Conservation (phyloP, 1,140 invertebrate genomes). For the Hylyphantes graminicola region DNA sequence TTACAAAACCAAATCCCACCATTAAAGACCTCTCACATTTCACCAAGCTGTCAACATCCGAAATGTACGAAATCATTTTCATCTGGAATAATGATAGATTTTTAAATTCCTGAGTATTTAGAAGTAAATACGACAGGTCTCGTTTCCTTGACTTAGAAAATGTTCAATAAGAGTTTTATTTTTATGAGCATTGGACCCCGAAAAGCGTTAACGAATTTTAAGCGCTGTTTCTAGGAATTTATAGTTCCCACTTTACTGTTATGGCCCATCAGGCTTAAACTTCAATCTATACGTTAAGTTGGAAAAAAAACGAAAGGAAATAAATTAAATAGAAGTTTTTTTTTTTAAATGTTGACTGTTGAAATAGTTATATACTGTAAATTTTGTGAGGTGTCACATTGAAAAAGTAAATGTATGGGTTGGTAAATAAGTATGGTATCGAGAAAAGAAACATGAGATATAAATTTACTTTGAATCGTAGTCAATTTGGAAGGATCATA, state of each 20-base stretch:
- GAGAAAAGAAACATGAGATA: conserved; percentile 31
- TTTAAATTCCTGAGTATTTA: conserved; percentile 37
- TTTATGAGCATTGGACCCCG: conserved; percentile 48
- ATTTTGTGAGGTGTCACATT: conserved; percentile 38
- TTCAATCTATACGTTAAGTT: conserved; percentile 39
- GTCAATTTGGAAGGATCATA: conserved; percentile 52
- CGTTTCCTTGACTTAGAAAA: conserved; percentile 30
- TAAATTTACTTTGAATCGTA: conserved; percentile 46
- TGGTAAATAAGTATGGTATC: conserved; percentile 15
- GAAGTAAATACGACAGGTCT: conserved; percentile 44
- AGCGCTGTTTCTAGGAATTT: conserved; percentile 55
- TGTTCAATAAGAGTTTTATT: conserved; percentile 56
- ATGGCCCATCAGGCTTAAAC: conserved; percentile 52
- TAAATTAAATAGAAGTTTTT: conserved; percentile 34
- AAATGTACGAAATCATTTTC: too few species aligned
- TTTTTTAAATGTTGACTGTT: conserved; percentile 29
- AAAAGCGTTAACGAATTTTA: conserved; percentile 55
- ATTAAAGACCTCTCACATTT: background rate
- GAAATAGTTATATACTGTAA: conserved; percentile 47
- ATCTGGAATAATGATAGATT: background rate
- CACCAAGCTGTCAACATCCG: background rate
- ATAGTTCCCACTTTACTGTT: conserved; percentile 58
- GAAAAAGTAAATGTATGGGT: conserved; percentile 30
- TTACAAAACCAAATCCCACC: too few species aligned
- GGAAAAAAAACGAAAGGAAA: conserved; percentile 41